Evolutionary conservation across 2,113 vertebrate genomes (phyloP), one percentile per base, ranked within the genome.

Genomic region (Cololabis saira): DNA sequence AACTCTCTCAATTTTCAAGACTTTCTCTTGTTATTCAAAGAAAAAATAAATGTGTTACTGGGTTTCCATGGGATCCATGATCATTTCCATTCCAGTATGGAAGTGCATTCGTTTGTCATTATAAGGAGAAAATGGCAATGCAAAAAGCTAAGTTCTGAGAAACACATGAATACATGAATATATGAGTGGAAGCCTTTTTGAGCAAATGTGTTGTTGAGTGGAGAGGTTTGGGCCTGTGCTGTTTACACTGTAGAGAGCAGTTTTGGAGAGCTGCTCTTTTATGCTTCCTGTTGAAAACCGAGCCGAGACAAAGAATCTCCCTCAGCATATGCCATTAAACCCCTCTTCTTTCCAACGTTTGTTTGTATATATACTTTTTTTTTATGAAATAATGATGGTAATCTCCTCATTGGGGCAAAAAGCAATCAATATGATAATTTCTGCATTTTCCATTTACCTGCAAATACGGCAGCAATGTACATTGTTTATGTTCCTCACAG

Each of bases 371-470:
- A 55, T 47, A 80, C 70, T 81, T 37, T 37, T 37, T 37, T 37
- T 37, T 37, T 37, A 67, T 74, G 57, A 87, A 90, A 87, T 85
- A 81, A 80, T 85, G 68, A 90, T 79, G 76, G 68, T 71, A 83
- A 90, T 84, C 72, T 82, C 72, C 30, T 79, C 60, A 76, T 69
- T 88, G 73, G 79, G 78, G 66, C 12, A 16, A 51, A 82, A 86
- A 78, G 77, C 87, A 88, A 90, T 90, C 87, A 90, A 87, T 89
- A 92, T 91, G 88, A 86, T 90, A 90, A 91, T 91, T 78, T 83
- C 60, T 77, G 50, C 73, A 49, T 83, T 87, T 89, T 85, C 67
- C 73, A 74, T 87, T 84, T 74, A 89, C 80, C 74, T 85, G 80
- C 64, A 71, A 75, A 73, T 61, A 67, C 58, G 71, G 55, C 68